A percentile compares a stretch with the other conserved stretches of the same genome.
Conservation (phyloP, 2,797 vertebrate species). For the Oreochromis grahami region DNA sequence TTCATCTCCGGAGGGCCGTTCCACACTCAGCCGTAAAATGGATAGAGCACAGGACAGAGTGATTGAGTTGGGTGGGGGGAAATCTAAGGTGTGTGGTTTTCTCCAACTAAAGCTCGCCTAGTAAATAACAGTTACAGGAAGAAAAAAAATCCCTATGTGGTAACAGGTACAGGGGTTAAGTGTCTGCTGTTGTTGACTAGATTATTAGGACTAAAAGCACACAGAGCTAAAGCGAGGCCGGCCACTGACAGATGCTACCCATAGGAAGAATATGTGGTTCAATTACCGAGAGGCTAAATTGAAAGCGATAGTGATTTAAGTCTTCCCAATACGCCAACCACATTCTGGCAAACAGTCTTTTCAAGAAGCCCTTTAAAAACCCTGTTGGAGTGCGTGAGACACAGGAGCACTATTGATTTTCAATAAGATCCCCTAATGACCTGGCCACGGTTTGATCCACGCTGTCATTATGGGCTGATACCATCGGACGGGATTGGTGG, state of each 20-base stretch:
- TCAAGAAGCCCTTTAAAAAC: slow-evolving; percentile 64
- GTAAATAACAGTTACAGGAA: slow-evolving; percentile 64
- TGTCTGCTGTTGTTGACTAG: slow-evolving; percentile 65
- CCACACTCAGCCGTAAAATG: slow-evolving; percentile 66
- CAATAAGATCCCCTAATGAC: slow-evolving; percentile 81
- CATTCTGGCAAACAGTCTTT: slow-evolving; percentile 71
- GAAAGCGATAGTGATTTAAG: slow-evolving; percentile 81
- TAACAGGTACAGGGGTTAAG: slow-evolving; percentile 63
- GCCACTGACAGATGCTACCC: slow-evolving; percentile 70
- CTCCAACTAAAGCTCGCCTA: slow-evolving; percentile 50
- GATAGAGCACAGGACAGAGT: slow-evolving; percentile 58
- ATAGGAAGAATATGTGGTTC: slow-evolving; percentile 69
- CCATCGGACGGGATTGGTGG: slow-evolving; percentile 64
- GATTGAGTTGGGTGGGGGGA: slow-evolving; percentile 47
- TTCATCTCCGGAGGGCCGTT: slow-evolving; percentile 72
- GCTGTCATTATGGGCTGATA: slow-evolving; percentile 74
- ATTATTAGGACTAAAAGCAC: slow-evolving; percentile 70
- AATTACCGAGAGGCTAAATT: slow-evolving; percentile 75
- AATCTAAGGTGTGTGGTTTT: slow-evolving; percentile 60
- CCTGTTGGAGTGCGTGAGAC: slow-evolving; percentile 64
- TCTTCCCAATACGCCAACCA: slow-evolving; percentile 70
- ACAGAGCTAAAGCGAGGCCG: slow-evolving; percentile 51
- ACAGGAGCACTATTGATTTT: slow-evolving; percentile 77
- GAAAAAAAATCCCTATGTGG: slow-evolving; percentile 29
- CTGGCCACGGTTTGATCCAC: slow-evolving; percentile 76